phyloP scores from a whole-genome alignment of 2,888 invertebrate species.

The Idaea straminata region DNA sequence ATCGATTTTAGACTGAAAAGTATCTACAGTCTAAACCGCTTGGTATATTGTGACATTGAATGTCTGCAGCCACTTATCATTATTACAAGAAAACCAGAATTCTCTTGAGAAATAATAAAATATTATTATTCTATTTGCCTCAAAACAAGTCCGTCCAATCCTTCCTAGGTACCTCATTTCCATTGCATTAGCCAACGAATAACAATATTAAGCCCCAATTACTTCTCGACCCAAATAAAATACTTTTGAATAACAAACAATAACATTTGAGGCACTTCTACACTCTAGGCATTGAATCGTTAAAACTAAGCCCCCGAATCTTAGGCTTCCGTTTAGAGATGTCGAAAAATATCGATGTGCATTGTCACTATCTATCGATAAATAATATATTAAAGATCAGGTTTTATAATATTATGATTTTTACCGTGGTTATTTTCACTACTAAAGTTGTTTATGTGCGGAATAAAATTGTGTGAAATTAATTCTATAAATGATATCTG shows the following conservation, averaged over 20 bases:
- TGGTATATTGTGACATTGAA: not conserved
- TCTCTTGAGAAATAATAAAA: not conserved
- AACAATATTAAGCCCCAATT: constrained; percentile 11
- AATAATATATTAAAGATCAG: no score
- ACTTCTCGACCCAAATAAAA: constrained; percentile 1
- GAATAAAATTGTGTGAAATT: no score
- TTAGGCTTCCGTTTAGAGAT: constrained; percentile 47
- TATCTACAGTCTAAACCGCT: no score
- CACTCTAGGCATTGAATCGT: constrained; percentile 16
- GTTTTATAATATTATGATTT: no score
- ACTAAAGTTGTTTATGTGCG: no score
- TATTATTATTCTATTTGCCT: not conserved
- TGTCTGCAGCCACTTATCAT: not conserved
- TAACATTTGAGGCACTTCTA: constrained; percentile 21
- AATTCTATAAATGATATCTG: no score
- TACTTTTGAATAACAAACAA: constrained; percentile 20
- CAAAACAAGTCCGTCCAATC: not conserved
- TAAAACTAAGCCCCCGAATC: constrained; percentile 39
- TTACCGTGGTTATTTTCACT: no score
- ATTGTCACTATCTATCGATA: constrained; percentile 39
- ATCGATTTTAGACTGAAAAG: no score
- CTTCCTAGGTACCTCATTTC: not conserved
- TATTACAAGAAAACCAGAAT: not conserved
- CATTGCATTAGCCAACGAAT: constrained; percentile 3
- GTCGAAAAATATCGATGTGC: constrained; percentile 39